Evolutionary conservation across 2,797 vertebrate species (phyloP).

Genomic region (Lerista edwardsae): DNA sequence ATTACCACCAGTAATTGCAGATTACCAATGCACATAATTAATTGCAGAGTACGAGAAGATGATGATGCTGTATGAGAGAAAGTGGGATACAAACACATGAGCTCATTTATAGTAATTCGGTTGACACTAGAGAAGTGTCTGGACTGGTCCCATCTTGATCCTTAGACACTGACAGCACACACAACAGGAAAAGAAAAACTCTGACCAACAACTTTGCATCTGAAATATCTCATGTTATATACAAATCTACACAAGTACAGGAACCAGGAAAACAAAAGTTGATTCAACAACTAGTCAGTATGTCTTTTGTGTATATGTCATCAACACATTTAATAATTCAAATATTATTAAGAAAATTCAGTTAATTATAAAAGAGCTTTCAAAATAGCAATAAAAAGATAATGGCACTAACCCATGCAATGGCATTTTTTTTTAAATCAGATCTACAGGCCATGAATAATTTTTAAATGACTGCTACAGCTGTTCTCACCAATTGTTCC

Average conservation of each 20-base stretch:
- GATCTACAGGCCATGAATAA: constrained; percentile 64
- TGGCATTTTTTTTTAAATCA: constrained; percentile 60
- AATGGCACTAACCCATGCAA: constrained; percentile 78
- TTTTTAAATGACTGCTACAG: constrained; percentile 29
- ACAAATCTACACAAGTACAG: constrained; percentile 37
- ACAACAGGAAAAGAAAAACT: constrained; percentile 1
- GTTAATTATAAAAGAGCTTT: constrained; percentile 77
- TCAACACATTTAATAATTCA: constrained; percentile 55
- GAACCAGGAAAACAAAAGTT: constrained; percentile 17
- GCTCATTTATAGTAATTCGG: neutral
- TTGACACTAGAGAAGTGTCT: neutral
- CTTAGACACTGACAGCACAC: neutral
- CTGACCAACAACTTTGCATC: constrained; percentile 14
- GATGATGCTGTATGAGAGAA: neutral
- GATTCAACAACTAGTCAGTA: neutral
- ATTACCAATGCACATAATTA: no score
- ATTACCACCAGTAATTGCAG: no score
- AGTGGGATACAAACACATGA: neutral
- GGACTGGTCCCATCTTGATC: no score
- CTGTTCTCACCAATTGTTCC: constrained; percentile 57
- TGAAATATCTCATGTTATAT: constrained; percentile 16
- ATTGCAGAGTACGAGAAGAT: neutral
- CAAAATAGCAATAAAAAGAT: constrained; percentile 73
- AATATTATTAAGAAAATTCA: constrained; percentile 68
- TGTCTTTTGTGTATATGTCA: neutral